phyloP scores from a whole-genome alignment of 2,113 vertebrate genomes.

The Crotalus viridis region DNA sequence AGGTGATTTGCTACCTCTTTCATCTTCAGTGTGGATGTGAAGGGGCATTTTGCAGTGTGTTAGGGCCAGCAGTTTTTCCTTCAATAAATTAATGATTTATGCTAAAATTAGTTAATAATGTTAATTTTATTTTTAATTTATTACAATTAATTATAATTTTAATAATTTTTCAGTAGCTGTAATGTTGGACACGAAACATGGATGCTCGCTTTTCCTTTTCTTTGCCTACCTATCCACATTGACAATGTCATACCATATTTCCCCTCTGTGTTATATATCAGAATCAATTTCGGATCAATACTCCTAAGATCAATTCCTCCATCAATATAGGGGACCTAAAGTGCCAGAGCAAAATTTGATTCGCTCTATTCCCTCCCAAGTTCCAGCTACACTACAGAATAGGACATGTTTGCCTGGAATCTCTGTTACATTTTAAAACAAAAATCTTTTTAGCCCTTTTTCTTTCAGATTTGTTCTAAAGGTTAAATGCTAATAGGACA shows the following conservation, averaged over 20 bases:
- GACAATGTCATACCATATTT: background rate
- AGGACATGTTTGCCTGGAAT: background rate
- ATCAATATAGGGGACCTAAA: background rate
- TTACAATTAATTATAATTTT: too few species aligned
- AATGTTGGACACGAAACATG: background rate
- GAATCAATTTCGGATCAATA: background rate
- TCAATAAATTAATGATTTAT: background rate
- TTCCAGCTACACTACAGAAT: background rate
- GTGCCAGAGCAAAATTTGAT: background rate
- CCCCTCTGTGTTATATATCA: background rate
- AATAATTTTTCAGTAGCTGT: too few species aligned
- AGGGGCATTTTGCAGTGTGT: background rate
- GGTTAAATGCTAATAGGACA: too few species aligned
- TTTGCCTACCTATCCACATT: background rate
- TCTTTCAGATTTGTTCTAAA: background rate
- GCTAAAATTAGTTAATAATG: background rate
- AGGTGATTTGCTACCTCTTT: background rate
- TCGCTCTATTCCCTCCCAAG: background rate
- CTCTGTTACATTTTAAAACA: background rate
- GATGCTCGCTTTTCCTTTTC: background rate
- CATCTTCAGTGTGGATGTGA: background rate
- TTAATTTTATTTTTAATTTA: too few species aligned
- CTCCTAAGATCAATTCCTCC: background rate
- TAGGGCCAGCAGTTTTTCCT: background rate
- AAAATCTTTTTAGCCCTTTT: background rate